Percentiles rank a stretch among this genome's conserved stretches.
Conservation (phyloP, 2,888 invertebrate species). For the Dolichomitus sp. region DNA sequence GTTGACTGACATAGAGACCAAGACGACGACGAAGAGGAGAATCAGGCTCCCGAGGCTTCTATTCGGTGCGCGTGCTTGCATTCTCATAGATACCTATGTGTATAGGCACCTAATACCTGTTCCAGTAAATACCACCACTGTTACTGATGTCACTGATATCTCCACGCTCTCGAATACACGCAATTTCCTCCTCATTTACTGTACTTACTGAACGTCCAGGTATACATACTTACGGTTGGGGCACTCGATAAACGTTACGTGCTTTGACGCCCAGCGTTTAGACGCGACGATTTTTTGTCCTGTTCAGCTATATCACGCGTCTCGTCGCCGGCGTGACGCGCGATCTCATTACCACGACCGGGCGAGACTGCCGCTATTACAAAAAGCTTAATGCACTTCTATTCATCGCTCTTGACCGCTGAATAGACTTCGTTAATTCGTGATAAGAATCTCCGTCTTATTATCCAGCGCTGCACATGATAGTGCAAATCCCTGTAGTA, state of each 20-base stretch:
- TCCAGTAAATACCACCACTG: conserved; percentile 33
- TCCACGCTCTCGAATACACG: conserved; percentile 37
- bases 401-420: conserved; percentile 32
- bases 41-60: conserved; percentile 62
- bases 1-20: conserved; percentile 75
- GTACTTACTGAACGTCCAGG: conserved; percentile 46
- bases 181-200: conserved; percentile 55
- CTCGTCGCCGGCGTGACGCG: conserved; percentile 48
- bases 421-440: conserved; percentile 21
- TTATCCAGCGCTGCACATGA: background rate
- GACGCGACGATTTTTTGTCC: conserved; percentile 71
- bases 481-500: background rate
- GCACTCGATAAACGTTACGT: conserved; percentile 54
- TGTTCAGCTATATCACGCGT: conserved; percentile 33
- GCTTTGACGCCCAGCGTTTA: conserved; percentile 66
- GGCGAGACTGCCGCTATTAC: conserved; percentile 52
- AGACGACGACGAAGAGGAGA: conserved; percentile 61
- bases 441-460: background rate
- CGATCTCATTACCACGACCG: conserved; percentile 60
- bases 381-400: conserved; percentile 40
- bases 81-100: conserved; percentile 44
- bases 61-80: conserved; percentile 77
- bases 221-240: conserved; percentile 36
- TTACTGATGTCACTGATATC: conserved; percentile 18
- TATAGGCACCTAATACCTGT: conserved; percentile 18